Evolutionary conservation across 2,113 vertebrate genomes (phyloP), one percentile per base, ranked within the genome.

Genomic region (Dissostichus mawsoni): DNA sequence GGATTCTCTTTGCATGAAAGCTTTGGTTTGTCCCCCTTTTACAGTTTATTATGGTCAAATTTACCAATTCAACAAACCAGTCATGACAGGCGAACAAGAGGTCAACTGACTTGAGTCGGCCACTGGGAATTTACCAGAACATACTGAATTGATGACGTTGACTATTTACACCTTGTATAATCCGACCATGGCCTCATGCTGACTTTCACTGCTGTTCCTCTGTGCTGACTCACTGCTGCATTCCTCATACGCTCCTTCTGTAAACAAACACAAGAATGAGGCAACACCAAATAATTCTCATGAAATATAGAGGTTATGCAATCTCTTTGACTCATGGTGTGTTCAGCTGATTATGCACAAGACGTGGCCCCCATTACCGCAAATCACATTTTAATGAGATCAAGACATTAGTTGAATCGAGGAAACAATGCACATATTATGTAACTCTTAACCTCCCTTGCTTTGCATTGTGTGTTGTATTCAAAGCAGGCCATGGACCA

Each of bases 201-300:
- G 76, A 70, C 65, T 84, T 73, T 63, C 48, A 5, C 44, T 78
- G 83, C 53, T 14, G 4, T 81, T 76, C 56, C 55, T 50, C 68
- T 29, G 29, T 76, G 87, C 88, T 93, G 87, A 92, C 82, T 90
- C 88, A 90, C 55, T 45, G 73, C 76, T 79, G 71, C 76, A 80
- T 86, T 88, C 81, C 87, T 89, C 78, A 41, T 52, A 52, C 44
- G 3, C 69, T 57, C 23, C 33, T 58, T 59, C 69, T 78, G 72
- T 86, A 88, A 88, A 87, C 71, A 92, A 73, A 77, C 84, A 58
- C 58, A 78, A 71, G 75, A 79, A 78, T 81, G 86, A 90, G 82
- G 74, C 64, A 91, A 89, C 23, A 77, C 52, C 29, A 48, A 63
- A 48, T 52, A 83, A 63, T 23, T 67, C 68, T 83, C 72, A 86